Conservation (phyloP, 2,113 vertebrate species). For the Xiphias gladius region DNA sequence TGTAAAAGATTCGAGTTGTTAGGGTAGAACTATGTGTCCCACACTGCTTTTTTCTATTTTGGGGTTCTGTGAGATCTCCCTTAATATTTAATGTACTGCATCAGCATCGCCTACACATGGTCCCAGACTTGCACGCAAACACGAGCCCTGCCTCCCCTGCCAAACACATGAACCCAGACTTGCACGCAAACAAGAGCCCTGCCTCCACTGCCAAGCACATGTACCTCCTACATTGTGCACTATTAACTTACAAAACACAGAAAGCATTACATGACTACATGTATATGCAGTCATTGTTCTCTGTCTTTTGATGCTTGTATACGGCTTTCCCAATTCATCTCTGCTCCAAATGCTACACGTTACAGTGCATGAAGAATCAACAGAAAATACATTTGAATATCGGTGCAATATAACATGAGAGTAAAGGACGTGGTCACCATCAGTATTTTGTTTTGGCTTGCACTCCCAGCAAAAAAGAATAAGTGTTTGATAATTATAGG, state of each 20-base stretch:
- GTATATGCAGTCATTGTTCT: conserved; percentile 50
- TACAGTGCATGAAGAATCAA: conserved; percentile 14
- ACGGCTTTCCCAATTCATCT: conserved; percentile 60
- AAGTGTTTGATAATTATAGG: background rate
- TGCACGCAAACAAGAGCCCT: conserved; percentile 81
- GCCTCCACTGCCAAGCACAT: conserved; percentile 76
- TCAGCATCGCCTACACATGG: conserved; percentile 84
- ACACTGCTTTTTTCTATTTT: conserved; percentile 76
- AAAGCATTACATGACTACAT: conserved; percentile 67
- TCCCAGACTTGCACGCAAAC: conserved; percentile 81
- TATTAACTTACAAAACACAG: conserved; percentile 74
- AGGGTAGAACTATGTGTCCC: conserved; percentile 49
- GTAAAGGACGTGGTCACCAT: background rate
- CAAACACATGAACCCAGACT: conserved; percentile 77
- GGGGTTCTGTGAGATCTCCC: conserved; percentile 78
- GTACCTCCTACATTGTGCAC: conserved; percentile 76
- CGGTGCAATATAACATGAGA: background rate
- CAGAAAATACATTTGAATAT: background rate
- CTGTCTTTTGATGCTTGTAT: conserved; percentile 48
- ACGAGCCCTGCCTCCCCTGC: conserved; percentile 74
- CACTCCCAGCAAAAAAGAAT: background rate
- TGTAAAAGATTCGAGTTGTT: conserved; percentile 43
- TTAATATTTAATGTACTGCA: conserved; percentile 86
- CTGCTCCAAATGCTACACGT: conserved; percentile 65
- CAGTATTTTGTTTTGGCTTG: background rate